Conservation (phyloP, 2,113 vertebrate genomes). For the Rhegmatorhina hoffmannsi region DNA sequence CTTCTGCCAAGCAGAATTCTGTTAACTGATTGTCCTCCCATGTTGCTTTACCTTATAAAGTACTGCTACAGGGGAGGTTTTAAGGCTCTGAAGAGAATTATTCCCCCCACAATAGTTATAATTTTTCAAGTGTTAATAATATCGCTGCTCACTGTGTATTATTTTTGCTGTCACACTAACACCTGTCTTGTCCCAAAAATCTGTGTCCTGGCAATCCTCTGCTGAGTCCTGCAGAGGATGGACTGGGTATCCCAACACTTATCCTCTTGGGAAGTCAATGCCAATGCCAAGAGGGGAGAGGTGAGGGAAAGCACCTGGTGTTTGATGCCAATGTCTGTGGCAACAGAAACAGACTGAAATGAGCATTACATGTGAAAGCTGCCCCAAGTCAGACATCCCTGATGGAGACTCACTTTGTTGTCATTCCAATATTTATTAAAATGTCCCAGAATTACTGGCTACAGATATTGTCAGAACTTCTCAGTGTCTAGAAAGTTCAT, state of each 20-base stretch:
- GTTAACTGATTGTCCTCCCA: not conserved
- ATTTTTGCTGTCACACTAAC: not conserved
- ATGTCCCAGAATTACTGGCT: not conserved
- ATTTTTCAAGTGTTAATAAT: not conserved
- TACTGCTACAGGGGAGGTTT: not conserved
- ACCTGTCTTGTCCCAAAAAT: not conserved
- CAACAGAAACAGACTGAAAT: not conserved
- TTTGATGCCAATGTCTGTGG: not conserved
- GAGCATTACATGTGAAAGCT: not conserved
- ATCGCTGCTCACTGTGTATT: not conserved
- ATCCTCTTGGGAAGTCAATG: fast-evolving
- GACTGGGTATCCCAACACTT: not conserved
- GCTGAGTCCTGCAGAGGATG: not conserved
- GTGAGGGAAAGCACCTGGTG: not conserved
- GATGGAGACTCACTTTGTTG: not conserved
- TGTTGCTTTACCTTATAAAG: not conserved
- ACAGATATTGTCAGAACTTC: not conserved
- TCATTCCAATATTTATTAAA: not conserved
- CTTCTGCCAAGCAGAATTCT: not conserved
- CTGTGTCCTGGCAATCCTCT: not conserved
- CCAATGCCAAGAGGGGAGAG: not conserved
- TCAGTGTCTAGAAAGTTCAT: fast-evolving
- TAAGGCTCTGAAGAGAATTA: not conserved
- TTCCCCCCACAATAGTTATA: too few relatives aligned
- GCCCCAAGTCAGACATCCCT: not conserved